Evolutionary conservation across 2,888 invertebrate species (phyloP).

Genomic region (Spisula solida): DNA sequence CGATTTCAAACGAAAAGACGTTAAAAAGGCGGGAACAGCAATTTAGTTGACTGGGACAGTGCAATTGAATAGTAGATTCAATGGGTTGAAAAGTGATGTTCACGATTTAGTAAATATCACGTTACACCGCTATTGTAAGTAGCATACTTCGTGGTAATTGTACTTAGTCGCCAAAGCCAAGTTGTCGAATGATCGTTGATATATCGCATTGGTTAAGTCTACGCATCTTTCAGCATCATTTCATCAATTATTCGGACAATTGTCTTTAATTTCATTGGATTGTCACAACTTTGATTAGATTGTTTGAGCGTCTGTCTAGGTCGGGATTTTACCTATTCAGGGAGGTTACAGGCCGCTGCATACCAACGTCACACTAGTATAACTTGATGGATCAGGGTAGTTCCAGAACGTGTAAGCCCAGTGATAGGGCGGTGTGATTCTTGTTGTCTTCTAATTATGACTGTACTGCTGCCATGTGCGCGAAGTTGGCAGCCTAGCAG

Average conservation of each 20-base stretch:
- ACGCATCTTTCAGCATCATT: background rate
- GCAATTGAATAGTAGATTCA: background rate
- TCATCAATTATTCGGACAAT: background rate
- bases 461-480: no score
- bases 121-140: conserved; percentile 20
- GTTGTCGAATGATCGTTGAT: background rate
- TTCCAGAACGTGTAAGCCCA: no score
- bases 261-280: background rate
- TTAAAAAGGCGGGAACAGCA: conserved; percentile 3
- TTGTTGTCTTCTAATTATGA: no score
- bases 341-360: no score
- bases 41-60: background rate
- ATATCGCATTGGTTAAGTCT: background rate
- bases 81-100: background rate
- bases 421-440: no score
- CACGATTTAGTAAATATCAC: conserved; percentile 20
- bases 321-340: no score
- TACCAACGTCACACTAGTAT: no score
- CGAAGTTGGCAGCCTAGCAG: no score
- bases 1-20: background rate
- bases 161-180: background rate
- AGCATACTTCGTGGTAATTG: background rate
- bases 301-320: no score
- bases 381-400: no score
- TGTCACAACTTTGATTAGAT: no score